Percentiles rank a stretch among this genome's conserved stretches.
These are phyloP conservation scores for Cercocebus atys DNA, from an alignment of 2,113 vertebrate species.

Conservation along the genomic window DNA sequence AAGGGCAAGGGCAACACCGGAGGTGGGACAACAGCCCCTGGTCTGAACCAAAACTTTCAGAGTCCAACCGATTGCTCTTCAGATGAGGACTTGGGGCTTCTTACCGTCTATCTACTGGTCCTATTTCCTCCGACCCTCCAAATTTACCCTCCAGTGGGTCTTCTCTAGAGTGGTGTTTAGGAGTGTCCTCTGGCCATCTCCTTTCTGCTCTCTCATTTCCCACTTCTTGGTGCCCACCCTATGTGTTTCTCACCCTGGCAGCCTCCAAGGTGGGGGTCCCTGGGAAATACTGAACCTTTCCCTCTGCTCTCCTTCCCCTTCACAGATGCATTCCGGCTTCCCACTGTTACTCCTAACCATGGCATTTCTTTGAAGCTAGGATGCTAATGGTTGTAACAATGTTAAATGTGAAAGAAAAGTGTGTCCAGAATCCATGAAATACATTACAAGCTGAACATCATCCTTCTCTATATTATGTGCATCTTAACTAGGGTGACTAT, in stretches of 20 bases:
- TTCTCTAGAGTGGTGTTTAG: background rate
- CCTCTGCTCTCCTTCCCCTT: background rate
- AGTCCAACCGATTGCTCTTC: background rate
- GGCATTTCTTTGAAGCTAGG: background rate
- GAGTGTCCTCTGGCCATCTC: no score
- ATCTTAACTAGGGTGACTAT: background rate
- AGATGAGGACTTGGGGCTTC: background rate
- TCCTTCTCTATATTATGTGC: background rate
- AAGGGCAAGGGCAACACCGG: background rate
- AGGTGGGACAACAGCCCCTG: background rate
- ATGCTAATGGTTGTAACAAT: background rate
- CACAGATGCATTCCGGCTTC: background rate
- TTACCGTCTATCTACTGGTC: background rate
- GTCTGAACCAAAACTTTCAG: background rate
- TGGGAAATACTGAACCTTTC: background rate
- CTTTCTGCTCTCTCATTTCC: background rate
- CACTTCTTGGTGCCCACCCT: background rate
- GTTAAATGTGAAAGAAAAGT: background rate
- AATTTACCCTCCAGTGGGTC: background rate
- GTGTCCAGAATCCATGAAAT: background rate
- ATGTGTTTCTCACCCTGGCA: background rate
- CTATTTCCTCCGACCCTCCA: background rate
- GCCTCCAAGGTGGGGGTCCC: background rate
- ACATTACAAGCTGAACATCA: background rate
- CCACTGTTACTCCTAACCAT: background rate